phyloP scores from a whole-genome alignment of 2,797 vertebrate genomes.

The Anguilla marmorata region DNA sequence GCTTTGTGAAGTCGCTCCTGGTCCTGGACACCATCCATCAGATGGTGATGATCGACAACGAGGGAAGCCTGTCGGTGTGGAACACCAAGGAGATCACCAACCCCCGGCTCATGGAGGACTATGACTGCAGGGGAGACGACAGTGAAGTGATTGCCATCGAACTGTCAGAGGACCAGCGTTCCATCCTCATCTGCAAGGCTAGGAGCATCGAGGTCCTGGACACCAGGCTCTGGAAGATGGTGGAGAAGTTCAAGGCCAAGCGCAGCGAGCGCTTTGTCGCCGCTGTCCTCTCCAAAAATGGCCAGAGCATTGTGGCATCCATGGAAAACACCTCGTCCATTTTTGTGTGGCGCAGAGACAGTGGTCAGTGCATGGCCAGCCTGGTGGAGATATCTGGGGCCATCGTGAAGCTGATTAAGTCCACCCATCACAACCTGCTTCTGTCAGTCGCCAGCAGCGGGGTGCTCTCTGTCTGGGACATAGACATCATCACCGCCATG shows the following conservation, averaged over 20 bases:
- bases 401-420: conserved; percentile 96
- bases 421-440: conserved; percentile 93
- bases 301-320: conserved; percentile 95
- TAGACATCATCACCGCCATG: conserved; percentile 99
- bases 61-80: conserved; percentile 96
- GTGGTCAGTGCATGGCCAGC: conserved; percentile 97
- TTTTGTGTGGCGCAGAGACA: conserved; percentile 98
- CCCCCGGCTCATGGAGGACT: conserved; percentile 93
- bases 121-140: conserved; percentile 92
- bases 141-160: conserved; percentile 94
- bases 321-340: conserved; percentile 99
- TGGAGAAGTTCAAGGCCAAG: conserved; percentile 98
- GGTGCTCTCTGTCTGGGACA: conserved; percentile 97
- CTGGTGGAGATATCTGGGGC: conserved; percentile 97
- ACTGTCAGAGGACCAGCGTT: conserved; percentile 95
- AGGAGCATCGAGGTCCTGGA: conserved; percentile 94
- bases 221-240: conserved; percentile 92
- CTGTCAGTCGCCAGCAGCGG: conserved; percentile 95
- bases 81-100: conserved; percentile 92
- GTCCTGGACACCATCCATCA: conserved; percentile 90
- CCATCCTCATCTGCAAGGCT: conserved; percentile 95
- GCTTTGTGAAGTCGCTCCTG: conserved; percentile 96
- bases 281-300: conserved; percentile 93
- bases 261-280: conserved; percentile 91
- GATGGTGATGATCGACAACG: conserved; percentile 98